Evolutionary conservation across 2,113 vertebrate genomes (phyloP), one percentile per base, ranked within the genome.

Genomic region (Glareola pratincola): DNA sequence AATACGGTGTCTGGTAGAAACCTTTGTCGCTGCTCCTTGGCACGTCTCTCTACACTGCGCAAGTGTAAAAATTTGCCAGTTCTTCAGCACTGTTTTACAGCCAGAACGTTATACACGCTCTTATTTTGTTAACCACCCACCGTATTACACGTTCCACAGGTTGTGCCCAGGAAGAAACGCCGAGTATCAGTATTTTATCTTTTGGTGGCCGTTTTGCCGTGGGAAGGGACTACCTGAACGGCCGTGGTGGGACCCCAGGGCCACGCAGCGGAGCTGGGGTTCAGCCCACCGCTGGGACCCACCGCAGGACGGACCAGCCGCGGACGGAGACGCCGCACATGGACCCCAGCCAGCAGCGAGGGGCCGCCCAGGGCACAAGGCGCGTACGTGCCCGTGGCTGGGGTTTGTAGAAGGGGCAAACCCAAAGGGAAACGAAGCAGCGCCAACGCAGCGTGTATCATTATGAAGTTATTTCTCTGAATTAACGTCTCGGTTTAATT

Each of bases 201-300:
- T 17, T 16, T 19, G 17, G 26, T 9, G 3, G 39, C 10, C 41
- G 15, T 57, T 90, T 41, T 37, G 32, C 14, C 0, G 0, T 37
- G 22, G 36, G 63, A 71, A 78, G 14, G 37, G 36, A 47, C 71
- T 9, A 36, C 32, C 56, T 37, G 62, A 45, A 37, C 10, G 0
- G 0, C 32, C 3, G 1, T 0, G 0, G 36, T 48, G 50, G 68
- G 62, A 81, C 20, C 34, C 22, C 3, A 9, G 57, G 57, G 53
- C 85, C 60, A 71, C 0, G 0, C 14, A 30, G 10, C 34, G 26
- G 75, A 68, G 43, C 36, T 0, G 0, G 30, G 73, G 77, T 69
- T 74, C 73, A 77, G 41, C 36, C 54, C 34, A 0, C 32, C 53
- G 51, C 47, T 21, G 48, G 53, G 12, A 76, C 23, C 34, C 71